These are phyloP conservation scores for Sitobion miscanthi DNA, from an alignment of 1,140 invertebrate genomes.

Conservation along the genomic window DNA sequence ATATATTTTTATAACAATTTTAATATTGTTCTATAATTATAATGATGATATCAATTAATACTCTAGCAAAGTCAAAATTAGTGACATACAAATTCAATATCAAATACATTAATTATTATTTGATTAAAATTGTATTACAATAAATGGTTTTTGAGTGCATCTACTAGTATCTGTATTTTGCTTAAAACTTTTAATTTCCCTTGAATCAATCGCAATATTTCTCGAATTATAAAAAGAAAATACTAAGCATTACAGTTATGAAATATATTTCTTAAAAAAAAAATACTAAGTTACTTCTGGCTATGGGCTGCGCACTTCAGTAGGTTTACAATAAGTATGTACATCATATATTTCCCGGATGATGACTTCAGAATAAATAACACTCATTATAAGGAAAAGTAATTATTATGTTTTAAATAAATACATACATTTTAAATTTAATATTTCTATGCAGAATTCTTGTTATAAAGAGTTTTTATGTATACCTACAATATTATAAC, in stretches of 20 bases:
- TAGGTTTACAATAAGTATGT: not conserved
- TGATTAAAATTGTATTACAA: too few species aligned
- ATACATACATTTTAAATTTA: not conserved
- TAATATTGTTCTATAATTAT: too few species aligned
- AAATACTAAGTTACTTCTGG: not conserved
- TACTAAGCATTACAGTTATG: not conserved
- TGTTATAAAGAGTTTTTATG: too few species aligned
- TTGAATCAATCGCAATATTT: not conserved
- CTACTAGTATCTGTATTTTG: too few species aligned
- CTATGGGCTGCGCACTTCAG: not conserved
- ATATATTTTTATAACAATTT: too few species aligned
- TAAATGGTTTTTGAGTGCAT: too few species aligned
- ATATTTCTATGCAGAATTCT: not conserved
- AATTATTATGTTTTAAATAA: too few species aligned
- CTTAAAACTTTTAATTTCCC: not conserved
- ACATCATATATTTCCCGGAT: not conserved
- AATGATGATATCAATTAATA: too few species aligned
- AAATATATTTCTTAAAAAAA: not conserved
- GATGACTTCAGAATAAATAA: not conserved
- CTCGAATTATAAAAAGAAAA: not conserved
- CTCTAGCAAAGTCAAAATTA: too few species aligned
- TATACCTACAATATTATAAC: too few species aligned
- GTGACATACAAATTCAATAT: too few species aligned
- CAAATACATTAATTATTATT: too few species aligned
- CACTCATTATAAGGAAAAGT: not conserved